These are phyloP conservation scores for Dendrocopos noguchii DNA, from an alignment of 2,113 vertebrate species.

Conservation along the genomic window DNA sequence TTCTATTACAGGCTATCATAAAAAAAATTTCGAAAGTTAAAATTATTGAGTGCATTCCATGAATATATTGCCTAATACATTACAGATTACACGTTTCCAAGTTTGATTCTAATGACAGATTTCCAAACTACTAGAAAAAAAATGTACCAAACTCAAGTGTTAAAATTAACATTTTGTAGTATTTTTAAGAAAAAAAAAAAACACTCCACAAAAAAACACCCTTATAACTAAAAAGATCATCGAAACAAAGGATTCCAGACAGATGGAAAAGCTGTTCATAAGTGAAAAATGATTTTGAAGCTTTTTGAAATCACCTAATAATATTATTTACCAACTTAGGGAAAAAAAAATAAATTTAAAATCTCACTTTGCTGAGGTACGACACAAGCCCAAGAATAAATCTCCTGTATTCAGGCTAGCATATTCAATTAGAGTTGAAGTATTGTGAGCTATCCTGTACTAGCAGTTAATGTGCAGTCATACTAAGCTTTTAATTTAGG, in stretches of 20 bases:
- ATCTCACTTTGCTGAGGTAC: not conserved
- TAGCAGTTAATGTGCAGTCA: slow-evolving; percentile 10
- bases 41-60: not conserved
- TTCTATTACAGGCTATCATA: not conserved
- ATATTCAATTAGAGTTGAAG: not conserved
- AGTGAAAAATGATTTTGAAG: not conserved
- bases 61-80: not conserved
- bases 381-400: not conserved
- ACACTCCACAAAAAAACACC: no score
- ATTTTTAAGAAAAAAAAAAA: not conserved
- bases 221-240: not conserved
- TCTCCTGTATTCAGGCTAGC: not conserved
- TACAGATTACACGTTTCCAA: not conserved
- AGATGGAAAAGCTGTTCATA: not conserved
- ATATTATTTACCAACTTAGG: not conserved
- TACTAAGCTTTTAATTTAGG: slow-evolving; percentile 34
- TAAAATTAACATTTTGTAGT: not conserved
- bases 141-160: not conserved
- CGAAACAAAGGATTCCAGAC: not conserved
- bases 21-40: slow-evolving; percentile 19
- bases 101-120: not conserved
- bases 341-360: not conserved
- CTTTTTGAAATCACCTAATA: not conserved
- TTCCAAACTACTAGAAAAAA: slow-evolving; percentile 9
- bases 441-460: not conserved